A percentile compares a stretch with the other conserved stretches of the same genome.
phyloP scores from a whole-genome alignment of 2,113 vertebrate species.

The Ivindomyrus marchei region DNA sequence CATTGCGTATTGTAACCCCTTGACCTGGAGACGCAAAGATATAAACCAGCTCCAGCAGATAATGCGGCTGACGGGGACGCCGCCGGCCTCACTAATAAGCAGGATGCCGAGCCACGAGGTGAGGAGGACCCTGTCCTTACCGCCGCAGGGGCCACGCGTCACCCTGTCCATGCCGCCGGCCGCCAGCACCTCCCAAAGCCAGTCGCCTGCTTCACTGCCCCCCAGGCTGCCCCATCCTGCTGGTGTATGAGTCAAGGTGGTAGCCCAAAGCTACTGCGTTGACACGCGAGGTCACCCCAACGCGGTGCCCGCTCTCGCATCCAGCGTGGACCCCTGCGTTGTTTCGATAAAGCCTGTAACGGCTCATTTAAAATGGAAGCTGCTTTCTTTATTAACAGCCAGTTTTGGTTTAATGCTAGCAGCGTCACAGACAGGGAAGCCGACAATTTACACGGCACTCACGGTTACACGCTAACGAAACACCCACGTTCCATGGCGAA shows the following conservation, averaged over 20 bases:
- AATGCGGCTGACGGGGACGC: conserved; percentile 98
- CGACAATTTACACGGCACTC: background rate
- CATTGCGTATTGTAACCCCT: conserved; percentile 72
- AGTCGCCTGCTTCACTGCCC: background rate
- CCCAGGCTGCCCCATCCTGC: conserved; percentile 2
- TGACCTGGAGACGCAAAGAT: conserved; percentile 89
- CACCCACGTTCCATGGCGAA: background rate
- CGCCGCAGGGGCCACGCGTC: background rate
- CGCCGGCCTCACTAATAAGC: conserved; percentile 96
- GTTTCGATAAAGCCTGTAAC: background rate
- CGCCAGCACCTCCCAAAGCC: background rate
- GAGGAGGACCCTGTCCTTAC: conserved; percentile 58
- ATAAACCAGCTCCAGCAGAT: conserved; percentile 99
- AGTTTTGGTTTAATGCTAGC: background rate
- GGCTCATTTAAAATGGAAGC: background rate
- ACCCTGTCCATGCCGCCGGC: background rate
- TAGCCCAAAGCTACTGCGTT: background rate
- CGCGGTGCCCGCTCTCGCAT: background rate
- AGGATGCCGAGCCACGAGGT: conserved; percentile 99
- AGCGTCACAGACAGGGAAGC: background rate
- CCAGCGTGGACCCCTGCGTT: background rate
- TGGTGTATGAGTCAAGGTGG: background rate
- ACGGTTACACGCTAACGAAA: background rate
- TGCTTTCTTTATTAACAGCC: background rate
- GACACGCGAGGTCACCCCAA: background rate